phyloP scores from a whole-genome alignment of 1,140 invertebrate genomes.

The Neodiprion fabricii region DNA sequence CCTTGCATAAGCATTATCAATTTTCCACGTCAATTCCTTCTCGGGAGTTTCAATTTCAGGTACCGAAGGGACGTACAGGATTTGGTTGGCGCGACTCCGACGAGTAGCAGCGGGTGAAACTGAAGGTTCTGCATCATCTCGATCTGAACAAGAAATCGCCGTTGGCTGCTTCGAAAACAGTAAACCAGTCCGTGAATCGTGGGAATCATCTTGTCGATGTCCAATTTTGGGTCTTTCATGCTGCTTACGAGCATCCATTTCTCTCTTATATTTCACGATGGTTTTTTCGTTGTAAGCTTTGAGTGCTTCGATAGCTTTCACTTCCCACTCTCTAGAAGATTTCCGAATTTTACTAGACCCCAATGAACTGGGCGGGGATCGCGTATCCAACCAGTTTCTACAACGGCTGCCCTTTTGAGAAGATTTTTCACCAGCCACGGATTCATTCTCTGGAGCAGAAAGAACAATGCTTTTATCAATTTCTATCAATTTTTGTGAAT shows the following conservation, averaged over 20 bases:
- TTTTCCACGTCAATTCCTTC: neutral
- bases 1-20: neutral
- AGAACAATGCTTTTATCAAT: too few relatives aligned
- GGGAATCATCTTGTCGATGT: neutral
- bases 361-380: conserved; percentile 7
- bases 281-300: conserved; percentile 32
- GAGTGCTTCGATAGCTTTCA: conserved; percentile 28
- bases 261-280: conserved; percentile 24
- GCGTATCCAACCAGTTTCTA: neutral
- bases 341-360: conserved; percentile 11
- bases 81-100: neutral
- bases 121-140: too few relatives aligned
- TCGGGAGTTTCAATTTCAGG: neutral
- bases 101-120: too few relatives aligned
- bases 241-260: conserved; percentile 21
- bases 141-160: too few relatives aligned
- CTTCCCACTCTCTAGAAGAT: conserved; percentile 18
- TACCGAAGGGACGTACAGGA: neutral
- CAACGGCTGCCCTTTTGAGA: neutral
- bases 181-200: neutral
- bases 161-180: neutral
- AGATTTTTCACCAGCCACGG: too few relatives aligned
- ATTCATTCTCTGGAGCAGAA: too few relatives aligned
- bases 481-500: too few relatives aligned
- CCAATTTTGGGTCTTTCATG: conserved; percentile 16